Base-by-base conservation (phyloP, 2,797 vertebrate genomes). In the Gila robusta region DNA sequence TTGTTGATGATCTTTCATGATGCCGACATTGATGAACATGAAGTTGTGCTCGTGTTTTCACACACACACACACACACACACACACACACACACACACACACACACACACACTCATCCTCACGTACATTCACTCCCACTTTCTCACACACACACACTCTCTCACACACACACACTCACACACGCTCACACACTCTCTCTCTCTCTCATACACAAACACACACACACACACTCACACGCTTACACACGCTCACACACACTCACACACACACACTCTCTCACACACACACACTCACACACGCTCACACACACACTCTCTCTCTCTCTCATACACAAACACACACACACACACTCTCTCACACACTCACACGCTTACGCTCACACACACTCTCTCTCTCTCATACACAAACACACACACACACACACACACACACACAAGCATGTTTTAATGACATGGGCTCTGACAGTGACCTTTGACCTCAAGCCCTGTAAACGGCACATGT, bases 401-500 rank as follows among this genome's bases (percentile, higher is more conserved):
- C 85, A 21, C 52, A 59, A 54, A 83, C 56, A 54, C 69, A 66
- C 32, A 80, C 37, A n/a, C n/a, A n/a, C n/a, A n/a, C n/a, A n/a
- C n/a, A n/a, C n/a, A 84, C 85, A 21, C 52, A 59, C 49, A 83
- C 56, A n/a, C 19, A 5, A 23, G 87, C 90, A 88, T 89, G 70
- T 26, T 81, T 39, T 90, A 92, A 93, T 91, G 87, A 81, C 83
- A 1, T 70, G 47, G 62, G 39, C 23, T 73, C 86, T 86, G 19
- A 59, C 86, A 19, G 67, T 90, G 89, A 92, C 87, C 88, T 90
- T 79, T 91, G 89, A 91, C 91, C 91, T 88, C 79, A 79, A 88
- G 89, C 83, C 90, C 90, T 82, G 89, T 91, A 91, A 92, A 91
- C 47, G 91, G 87, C 90, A 89, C 82, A 89, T 92, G 90, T 90